A percentile compares a stretch with the other conserved stretches of the same genome.
These are phyloP conservation scores for Rhabdomys pumilio DNA, from an alignment of 2,797 vertebrate species.

Conservation along the genomic window DNA sequence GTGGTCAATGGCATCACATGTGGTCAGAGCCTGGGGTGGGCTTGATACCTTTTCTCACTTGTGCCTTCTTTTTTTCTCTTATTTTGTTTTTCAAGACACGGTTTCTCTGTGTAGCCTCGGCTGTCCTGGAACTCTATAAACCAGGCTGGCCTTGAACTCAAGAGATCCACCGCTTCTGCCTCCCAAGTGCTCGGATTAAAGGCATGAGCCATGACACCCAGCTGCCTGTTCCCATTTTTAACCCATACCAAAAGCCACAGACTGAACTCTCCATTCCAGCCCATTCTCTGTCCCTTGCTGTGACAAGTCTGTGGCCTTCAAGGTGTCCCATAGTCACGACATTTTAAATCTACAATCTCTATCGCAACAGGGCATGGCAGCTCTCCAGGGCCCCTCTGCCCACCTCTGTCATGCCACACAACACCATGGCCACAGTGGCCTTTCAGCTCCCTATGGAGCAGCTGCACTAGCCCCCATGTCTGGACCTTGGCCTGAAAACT, in stretches of 20 bases:
- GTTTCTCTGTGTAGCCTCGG: neutral
- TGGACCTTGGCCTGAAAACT: neutral
- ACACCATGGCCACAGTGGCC: neutral
- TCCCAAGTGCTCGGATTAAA: neutral
- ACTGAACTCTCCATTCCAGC: neutral
- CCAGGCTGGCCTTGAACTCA: neutral
- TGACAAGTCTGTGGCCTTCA: neutral
- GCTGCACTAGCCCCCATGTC: neutral
- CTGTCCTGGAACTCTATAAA: neutral
- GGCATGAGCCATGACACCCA: too few species aligned
- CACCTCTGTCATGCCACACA: neutral
- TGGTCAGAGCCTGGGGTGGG: accelerated
- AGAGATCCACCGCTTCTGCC: neutral
- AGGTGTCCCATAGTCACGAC: neutral
- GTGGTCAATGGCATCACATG: accelerated
- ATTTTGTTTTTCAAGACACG: neutral
- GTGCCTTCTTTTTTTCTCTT: neutral
- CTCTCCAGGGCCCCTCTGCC: neutral
- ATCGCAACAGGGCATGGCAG: neutral
- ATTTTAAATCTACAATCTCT: neutral
- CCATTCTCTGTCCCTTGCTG: neutral
- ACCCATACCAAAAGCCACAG: neutral
- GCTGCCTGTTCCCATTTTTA: neutral
- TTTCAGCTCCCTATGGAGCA: neutral
- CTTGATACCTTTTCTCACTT: neutral